A percentile compares a stretch with the other conserved stretches of the same genome.
Evolutionary conservation across 2,888 invertebrate genomes (phyloP).

Genomic region (Galerucella nymphaeae): DNA sequence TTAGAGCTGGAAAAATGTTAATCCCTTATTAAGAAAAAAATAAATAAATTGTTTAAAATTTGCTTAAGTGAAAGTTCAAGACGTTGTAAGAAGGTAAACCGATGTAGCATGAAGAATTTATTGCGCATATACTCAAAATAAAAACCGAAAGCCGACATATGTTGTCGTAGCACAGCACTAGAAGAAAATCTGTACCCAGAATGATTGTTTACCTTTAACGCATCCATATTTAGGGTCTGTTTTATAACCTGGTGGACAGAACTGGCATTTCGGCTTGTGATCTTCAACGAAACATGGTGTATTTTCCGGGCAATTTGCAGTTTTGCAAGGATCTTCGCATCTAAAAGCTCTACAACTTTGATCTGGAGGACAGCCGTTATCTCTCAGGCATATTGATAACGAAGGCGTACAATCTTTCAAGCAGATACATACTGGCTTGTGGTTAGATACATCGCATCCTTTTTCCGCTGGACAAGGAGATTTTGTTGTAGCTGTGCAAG

Average conservation of each 20-base stretch:
- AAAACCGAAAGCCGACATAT: constrained; percentile 57
- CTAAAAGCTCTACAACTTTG: constrained; percentile 89
- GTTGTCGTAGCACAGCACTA: constrained; percentile 55
- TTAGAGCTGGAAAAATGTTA: constrained; percentile 8
- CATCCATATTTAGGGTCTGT: constrained; percentile 94
- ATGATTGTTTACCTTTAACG: constrained; percentile 86
- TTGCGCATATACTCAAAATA: constrained; percentile 53
- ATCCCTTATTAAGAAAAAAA: constrained; percentile 1
- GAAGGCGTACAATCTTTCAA: constrained; percentile 87
- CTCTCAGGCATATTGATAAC: constrained; percentile 88
- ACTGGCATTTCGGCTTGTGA: constrained; percentile 95
- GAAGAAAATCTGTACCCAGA: constrained; percentile 50
- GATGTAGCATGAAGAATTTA: constrained; percentile 55
- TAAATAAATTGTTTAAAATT: constrained; percentile 5
- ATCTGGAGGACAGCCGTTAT: constrained; percentile 87
- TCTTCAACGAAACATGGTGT: constrained; percentile 94
- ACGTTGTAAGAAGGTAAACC: constrained; percentile 48
- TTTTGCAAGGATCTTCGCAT: constrained; percentile 90
- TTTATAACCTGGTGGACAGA: constrained; percentile 93
- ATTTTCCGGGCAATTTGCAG: constrained; percentile 84
- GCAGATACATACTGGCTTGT: constrained; percentile 88
- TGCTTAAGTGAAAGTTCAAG: neutral
- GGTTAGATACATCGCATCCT: constrained; percentile 88
- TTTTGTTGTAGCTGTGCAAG: constrained; percentile 75
- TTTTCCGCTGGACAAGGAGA: constrained; percentile 84